Evolutionary conservation across 2,113 vertebrate genomes (phyloP), one percentile per base, ranked within the genome.

Genomic region (Murina feae): DNA sequence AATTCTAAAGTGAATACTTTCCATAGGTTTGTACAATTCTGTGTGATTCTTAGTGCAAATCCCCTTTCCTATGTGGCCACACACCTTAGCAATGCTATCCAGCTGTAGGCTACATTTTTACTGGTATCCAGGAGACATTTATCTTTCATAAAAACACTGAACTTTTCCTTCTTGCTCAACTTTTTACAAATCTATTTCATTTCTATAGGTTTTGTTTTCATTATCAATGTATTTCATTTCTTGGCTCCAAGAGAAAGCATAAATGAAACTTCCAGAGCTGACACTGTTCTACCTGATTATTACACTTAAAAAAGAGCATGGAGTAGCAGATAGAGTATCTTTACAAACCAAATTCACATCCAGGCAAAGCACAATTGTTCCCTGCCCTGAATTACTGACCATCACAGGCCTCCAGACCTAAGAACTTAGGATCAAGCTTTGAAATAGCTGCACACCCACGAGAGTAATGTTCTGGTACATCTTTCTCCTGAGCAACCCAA

Each of bases 171-270:
- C 35, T 93, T 88, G 87, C 51, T 63, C 8, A 2, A 25, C 79
- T n/a, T 94, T 95, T 63, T 80, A 47, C 53, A 94, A 32, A 78
- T 78, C 35, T 65, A 94, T 55, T n/a, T 79, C 78, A 81, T 30
- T 51, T 90, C 42, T 81, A 75, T 9, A 90, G 47, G 35, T 49
- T 94, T 81, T 47, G 42, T 84, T 78, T 88, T 65, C 55, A 72
- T 89, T 72, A 68, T 89, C 63, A 84, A 83, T 95, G 63, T n/a
- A 63, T 51, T 97, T 93, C 74, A 32, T 91, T 93, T 39, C 20
- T 47, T 89, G 76, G 20, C 35, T 93, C 88, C 82, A 20, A 93
- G 80, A 89, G 47, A 25, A 12, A 66, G 68, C 25, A 93, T 1
- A 32, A 91, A 95, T 89, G 53, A 82, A n/a, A 72, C 1, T 6